Percentiles rank a stretch among this genome's conserved stretches.
Conservation (phyloP, 1,140 invertebrate genomes). For the Drosophila baimaii region DNA sequence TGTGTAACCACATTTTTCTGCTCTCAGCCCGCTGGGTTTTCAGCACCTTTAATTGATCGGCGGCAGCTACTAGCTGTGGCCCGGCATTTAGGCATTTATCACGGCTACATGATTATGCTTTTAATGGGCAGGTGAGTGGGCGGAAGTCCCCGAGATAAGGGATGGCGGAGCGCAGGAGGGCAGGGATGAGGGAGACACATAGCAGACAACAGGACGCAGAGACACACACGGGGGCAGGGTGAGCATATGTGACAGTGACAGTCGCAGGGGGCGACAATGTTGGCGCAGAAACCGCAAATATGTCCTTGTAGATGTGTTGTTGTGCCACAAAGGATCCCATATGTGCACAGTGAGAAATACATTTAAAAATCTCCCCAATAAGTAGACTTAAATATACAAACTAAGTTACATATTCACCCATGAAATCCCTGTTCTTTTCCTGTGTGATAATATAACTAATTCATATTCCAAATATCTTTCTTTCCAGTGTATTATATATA, state of each 20-base stretch:
- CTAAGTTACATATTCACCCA: not conserved
- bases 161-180: not conserved
- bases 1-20: conserved; percentile 8
- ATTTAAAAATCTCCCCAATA: not conserved
- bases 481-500: conserved; percentile 8
- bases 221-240: conserved; percentile 21
- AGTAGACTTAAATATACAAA: fast-evolving
- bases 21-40: conserved; percentile 9
- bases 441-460: not conserved
- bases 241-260: conserved; percentile 75
- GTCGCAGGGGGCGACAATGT: conserved; percentile 74
- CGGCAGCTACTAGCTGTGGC: conserved; percentile 31
- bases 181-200: conserved; percentile 5
- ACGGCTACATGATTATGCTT: conserved; percentile 78
- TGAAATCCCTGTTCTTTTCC: no score
- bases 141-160: conserved; percentile 35
- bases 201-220: conserved; percentile 37
- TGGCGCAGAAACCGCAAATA: conserved; percentile 79
- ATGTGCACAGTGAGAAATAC: conserved; percentile 12
- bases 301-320: conserved; percentile 58
- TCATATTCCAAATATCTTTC: not conserved
- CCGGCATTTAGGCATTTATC: conserved; percentile 69
- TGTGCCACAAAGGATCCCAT: conserved; percentile 44
- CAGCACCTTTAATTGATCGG: conserved; percentile 75
- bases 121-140: conserved; percentile 64